Evolutionary conservation across 1,140 invertebrate genomes (phyloP), one percentile per base, ranked within the genome.

Genomic region (Scaptomyza montana): DNA sequence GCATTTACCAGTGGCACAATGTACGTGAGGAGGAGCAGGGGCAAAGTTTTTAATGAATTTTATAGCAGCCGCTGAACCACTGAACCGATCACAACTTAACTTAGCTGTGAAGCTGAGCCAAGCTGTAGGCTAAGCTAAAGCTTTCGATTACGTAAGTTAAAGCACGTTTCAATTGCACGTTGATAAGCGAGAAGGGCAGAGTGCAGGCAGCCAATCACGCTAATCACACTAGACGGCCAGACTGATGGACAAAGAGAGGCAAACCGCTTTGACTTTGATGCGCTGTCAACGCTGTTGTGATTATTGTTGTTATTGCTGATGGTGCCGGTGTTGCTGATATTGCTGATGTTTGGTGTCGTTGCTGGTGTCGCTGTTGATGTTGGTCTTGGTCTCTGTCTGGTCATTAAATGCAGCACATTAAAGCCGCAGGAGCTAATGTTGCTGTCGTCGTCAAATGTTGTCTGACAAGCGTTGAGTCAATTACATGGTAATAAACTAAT

Each of bases 401-500:
- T 74, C 78, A 81, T 87, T 86, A 86, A 86, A 86, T 87, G 75
- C 81, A 86, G 75, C 81, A 81, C 81, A 86, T 86, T 86, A 81
- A 86, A 87, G 82, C 82, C 78, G 64, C 81, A 86, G 81, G 75
- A 86, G 82, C 78, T 67, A 50, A 16, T 39, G 71, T 56, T 7
- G 33, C 50, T 9, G 33, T 36, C 46, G 62, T 51, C 55, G 36
- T 62, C 50, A 63, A 62, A 62, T 28, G 63, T 49, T 67, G 61
- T 43, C 82, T 82, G 82, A 86, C 82, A 86, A 77, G 82, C 82
- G 82, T 79, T 89, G 82, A 86, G 82, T 86, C 82, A 86, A 86
- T 86, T 87, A 86, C 82, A 86, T 86, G 82, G 84, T 86, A 86
- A 86, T 86, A 86, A 86, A 86, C 82, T 86, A 86, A 86, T 86